Base-by-base conservation (phyloP, 1,140 invertebrate genomes). In the Hypsibius dujardini region DNA sequence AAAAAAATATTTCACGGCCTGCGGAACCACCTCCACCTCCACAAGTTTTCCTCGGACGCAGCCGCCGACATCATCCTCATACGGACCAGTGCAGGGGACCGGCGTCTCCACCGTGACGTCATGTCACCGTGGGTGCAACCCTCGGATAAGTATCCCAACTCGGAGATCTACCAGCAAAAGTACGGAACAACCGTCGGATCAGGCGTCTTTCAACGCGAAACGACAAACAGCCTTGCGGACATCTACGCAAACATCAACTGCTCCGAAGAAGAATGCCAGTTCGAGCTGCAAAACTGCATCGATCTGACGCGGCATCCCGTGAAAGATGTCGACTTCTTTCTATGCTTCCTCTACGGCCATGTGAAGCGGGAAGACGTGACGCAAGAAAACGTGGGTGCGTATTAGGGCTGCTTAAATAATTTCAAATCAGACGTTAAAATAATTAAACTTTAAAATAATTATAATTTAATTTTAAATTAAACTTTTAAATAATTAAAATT, bases 61-160 rank as follows among this genome's bases (percentile, higher is more conserved):
- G 45, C 42, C 7, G 45, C 45, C 62, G 62, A 67, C 62, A 3
- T 67, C 7, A 42, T 67, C 3, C 7, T 7, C 42, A 14, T 67
- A 7, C 7, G 42, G 42, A 67, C 62, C 45, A 42, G 7, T 42
- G 3, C 7, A 3, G 62, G 62, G 3, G 62, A 67, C 42, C 62
- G 62, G 42, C 7, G 42, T 14, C 7, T 42, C 45, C 62, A 67
- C 62, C 62, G 62, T 67, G 62, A 67, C 62, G 7, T 67, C 12
- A 67, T 67, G 62, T 3, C 45, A 3, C 62, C 62, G 42, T 67
- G 62, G 62, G 3, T 67, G 62, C 12, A 67, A 42, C 62, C 62
- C 42, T 67, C 62, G 42, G 62, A 67, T 3, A 67, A 67, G 42
- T 67, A 67, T 67, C 62, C 62, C 12, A 67, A 67, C 62, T 12